Evolutionary conservation across 2,888 invertebrate species (phyloP).

Genomic region (Oxytorus armatus): DNA sequence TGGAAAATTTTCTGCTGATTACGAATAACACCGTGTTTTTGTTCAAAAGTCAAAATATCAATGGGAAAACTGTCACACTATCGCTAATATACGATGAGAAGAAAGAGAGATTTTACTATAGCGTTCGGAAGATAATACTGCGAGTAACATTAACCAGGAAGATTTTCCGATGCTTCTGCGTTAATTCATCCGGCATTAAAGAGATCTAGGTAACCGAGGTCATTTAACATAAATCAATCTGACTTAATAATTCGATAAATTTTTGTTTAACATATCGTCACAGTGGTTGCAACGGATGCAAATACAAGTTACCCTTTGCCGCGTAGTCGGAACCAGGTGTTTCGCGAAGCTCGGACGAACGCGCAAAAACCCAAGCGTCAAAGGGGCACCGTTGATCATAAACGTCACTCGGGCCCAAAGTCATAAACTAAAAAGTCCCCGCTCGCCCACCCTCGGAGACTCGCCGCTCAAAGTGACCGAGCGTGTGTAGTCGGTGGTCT

Average conservation of each 20-base stretch:
- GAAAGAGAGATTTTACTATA: too few species aligned
- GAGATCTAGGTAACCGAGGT: too few species aligned
- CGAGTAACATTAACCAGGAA: too few species aligned
- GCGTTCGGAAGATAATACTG: too few species aligned
- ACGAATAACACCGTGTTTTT: too few species aligned
- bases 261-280: background rate
- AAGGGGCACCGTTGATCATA: conserved; percentile 80
- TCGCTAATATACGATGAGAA: too few species aligned
- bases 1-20: too few species aligned
- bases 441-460: too few species aligned
- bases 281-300: conserved; percentile 51
- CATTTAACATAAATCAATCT: background rate
- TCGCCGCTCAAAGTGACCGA: conserved; percentile 65
- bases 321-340: conserved; percentile 45
- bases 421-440: conserved; percentile 80
- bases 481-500: conserved; percentile 59
- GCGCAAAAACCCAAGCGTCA: conserved; percentile 70
- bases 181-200: too few species aligned
- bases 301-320: conserved; percentile 40
- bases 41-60: too few species aligned
- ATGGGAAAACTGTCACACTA: too few species aligned
- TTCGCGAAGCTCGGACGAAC: conserved; percentile 51
- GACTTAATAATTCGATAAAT: conserved; percentile 7
- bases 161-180: too few species aligned
- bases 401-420: conserved; percentile 79